phyloP scores from a whole-genome alignment of 2,113 vertebrate species.

The Stegastes partitus region DNA sequence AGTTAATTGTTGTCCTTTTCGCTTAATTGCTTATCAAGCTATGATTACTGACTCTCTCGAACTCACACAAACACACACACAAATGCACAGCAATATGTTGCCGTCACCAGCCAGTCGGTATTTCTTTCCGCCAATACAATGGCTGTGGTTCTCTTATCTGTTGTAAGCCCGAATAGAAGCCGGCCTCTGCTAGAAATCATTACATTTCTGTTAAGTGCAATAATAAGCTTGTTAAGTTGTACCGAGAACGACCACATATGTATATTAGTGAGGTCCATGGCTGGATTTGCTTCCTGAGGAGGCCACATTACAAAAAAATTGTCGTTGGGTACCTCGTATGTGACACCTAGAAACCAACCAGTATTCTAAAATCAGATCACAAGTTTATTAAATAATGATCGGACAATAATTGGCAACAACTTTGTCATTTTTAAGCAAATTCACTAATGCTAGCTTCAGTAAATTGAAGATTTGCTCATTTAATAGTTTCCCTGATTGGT shows the following conservation, averaged over 20 bases:
- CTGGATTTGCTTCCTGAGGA: not conserved
- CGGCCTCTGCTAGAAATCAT: not conserved
- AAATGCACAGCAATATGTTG: not conserved
- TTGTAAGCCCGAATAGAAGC: not conserved
- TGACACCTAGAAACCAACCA: not conserved
- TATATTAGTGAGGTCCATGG: not conserved
- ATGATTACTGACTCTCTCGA: constrained; percentile 14
- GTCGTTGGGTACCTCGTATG: too few species aligned
- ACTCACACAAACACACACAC: not conserved
- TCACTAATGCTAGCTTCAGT: not conserved
- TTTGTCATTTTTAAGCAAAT: not conserved
- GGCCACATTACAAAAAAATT: too few species aligned
- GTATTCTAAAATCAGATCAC: not conserved
- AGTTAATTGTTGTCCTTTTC: constrained; percentile 66
- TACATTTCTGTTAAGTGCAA: not conserved
- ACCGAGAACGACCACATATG: not conserved
- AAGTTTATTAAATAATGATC: constrained; percentile 9
- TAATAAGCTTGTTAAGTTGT: not conserved
- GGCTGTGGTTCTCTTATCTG: not conserved
- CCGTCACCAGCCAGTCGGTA: not conserved
- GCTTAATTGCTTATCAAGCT: constrained; percentile 47
- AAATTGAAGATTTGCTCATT: not conserved
- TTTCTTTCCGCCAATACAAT: not conserved
- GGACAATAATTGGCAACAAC: not conserved
- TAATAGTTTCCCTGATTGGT: not conserved